These are phyloP conservation scores for Gracilinanus agilis DNA, from an alignment of 2,113 vertebrate species.

Conservation along the genomic window DNA sequence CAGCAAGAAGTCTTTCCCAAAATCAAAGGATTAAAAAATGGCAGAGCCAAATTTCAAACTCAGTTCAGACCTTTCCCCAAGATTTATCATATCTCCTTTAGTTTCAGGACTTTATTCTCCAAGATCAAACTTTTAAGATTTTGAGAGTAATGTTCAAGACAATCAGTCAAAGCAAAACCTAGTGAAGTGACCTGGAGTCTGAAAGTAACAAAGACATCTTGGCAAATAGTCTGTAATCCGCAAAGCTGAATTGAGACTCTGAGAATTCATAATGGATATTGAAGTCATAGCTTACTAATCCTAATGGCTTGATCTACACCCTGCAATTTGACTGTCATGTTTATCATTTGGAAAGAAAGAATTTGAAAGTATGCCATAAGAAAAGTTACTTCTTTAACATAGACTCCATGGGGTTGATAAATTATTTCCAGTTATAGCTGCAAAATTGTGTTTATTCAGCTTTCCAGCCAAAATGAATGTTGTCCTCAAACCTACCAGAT, in stretches of 20 bases:
- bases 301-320: slow-evolving; percentile 40
- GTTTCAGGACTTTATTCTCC: neutral
- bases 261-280: slow-evolving; percentile 37
- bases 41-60: neutral
- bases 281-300: slow-evolving; percentile 54
- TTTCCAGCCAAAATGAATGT: slow-evolving; percentile 79
- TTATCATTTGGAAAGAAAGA: slow-evolving; percentile 60
- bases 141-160: slow-evolving; percentile 23
- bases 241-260: slow-evolving; percentile 54
- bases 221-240: slow-evolving; percentile 58
- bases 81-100: neutral
- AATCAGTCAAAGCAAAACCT: neutral
- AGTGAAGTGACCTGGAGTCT: slow-evolving; percentile 49
- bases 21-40: neutral
- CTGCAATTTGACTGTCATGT: slow-evolving; percentile 55
- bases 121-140: neutral
- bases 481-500: slow-evolving; percentile 64
- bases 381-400: slow-evolving; percentile 76
- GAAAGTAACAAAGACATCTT: slow-evolving; percentile 53
- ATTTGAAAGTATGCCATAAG: slow-evolving; percentile 63
- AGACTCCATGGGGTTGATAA: slow-evolving; percentile 65
- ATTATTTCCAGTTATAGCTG: slow-evolving; percentile 60
- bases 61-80: neutral
- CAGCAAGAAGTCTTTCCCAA: no score
- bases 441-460: slow-evolving; percentile 78